These are phyloP conservation scores for Tribolium castaneum DNA, from an alignment of 1,140 invertebrate species.

Conservation along the genomic window DNA sequence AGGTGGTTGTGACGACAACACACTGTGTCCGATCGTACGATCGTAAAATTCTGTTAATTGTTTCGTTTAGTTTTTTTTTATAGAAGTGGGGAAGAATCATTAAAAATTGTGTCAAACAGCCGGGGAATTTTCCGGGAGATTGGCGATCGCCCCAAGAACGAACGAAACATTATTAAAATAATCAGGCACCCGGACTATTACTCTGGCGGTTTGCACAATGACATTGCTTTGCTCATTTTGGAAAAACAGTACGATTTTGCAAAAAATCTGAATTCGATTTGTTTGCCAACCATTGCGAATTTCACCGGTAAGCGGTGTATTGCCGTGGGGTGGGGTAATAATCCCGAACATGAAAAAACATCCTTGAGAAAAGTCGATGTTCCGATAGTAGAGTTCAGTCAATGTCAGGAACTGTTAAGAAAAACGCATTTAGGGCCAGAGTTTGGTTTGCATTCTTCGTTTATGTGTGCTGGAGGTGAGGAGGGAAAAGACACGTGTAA, in stretches of 20 bases:
- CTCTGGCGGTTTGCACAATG: conserved; percentile 54
- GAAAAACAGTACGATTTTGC: conserved; percentile 17
- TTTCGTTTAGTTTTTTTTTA: neutral
- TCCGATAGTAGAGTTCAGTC: conserved; percentile 67
- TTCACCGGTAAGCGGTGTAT: neutral
- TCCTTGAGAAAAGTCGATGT: conserved; percentile 54
- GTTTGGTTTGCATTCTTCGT: conserved; percentile 72
- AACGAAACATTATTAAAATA: conserved; percentile 48
- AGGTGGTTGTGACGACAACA: conserved; percentile 70
- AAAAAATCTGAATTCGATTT: neutral
- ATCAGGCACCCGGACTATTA: conserved; percentile 56
- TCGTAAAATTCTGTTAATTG: neutral
- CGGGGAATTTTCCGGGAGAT: neutral
- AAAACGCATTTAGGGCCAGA: conserved; percentile 70
- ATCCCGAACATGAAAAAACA: too few species aligned
- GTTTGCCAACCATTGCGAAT: neutral
- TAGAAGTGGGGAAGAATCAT: neutral
- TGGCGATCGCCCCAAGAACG: neutral
- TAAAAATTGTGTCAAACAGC: conserved; percentile 6
- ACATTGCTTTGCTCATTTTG: conserved; percentile 55
- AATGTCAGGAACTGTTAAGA: conserved; percentile 69
- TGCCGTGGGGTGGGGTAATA: neutral
- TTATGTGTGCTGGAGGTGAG: conserved; percentile 77
- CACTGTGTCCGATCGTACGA: conserved; percentile 67
- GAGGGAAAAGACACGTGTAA: conserved; percentile 75